Percentiles rank a stretch among this genome's conserved stretches.
These are phyloP conservation scores for Xestia ashworthii DNA, from an alignment of 2,888 invertebrate genomes.

Conservation along the genomic window DNA sequence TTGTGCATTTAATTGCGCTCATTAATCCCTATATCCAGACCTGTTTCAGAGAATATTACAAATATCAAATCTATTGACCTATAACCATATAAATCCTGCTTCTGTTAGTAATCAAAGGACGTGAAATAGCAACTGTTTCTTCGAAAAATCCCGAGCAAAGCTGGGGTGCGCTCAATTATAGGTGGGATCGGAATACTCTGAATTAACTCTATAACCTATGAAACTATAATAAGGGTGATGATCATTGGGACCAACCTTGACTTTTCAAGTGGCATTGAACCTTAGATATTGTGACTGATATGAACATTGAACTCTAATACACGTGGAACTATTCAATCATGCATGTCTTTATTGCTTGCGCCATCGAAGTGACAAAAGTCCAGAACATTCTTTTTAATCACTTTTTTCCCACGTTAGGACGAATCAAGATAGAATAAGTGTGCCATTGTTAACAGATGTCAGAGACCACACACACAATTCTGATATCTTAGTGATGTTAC, in stretches of 20 bases:
- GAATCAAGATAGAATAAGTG: not conserved
- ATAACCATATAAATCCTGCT: not conserved
- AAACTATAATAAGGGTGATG: slow-evolving; percentile 3
- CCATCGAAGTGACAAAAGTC: not conserved
- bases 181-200: slow-evolving; percentile 30
- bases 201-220: slow-evolving; percentile 8
- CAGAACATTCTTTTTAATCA: not conserved
- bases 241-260: slow-evolving; percentile 30
- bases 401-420: not conserved
- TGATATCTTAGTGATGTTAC: slow-evolving; percentile 11
- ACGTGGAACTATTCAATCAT: slow-evolving; percentile 25
- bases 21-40: not conserved
- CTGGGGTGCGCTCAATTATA: slow-evolving; percentile 44
- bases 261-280: slow-evolving; percentile 26
- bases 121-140: slow-evolving; percentile 3
- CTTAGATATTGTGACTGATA: slow-evolving; percentile 27
- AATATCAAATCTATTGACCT: not conserved
- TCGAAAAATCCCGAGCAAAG: slow-evolving; percentile 6
- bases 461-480: not conserved
- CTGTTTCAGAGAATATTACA: not conserved
- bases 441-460: not conserved
- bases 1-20: slow-evolving; percentile 8
- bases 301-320: slow-evolving; percentile 23
- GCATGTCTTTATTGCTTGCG: slow-evolving; percentile 12
- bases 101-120: not conserved